These are phyloP conservation scores for Cheiracanthium punctorium DNA, from an alignment of 2,888 invertebrate species.

Conservation along the genomic window DNA sequence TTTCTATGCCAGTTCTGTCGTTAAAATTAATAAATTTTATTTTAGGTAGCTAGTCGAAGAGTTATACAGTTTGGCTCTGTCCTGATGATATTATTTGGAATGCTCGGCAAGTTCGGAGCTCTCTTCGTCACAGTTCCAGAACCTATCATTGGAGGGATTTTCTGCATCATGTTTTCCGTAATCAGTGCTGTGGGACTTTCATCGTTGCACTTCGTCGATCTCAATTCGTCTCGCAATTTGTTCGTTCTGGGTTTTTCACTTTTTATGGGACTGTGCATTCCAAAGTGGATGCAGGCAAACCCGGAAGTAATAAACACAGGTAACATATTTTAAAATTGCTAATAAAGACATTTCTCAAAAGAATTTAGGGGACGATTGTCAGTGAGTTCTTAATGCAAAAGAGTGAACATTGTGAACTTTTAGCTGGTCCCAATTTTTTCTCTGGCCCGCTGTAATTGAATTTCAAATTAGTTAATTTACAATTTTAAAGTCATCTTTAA, in stretches of 20 bases:
- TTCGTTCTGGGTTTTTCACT: slow-evolving; percentile 92
- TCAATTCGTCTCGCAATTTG: slow-evolving; percentile 89
- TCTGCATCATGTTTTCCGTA: slow-evolving; percentile 76
- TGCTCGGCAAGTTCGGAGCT: slow-evolving; percentile 75
- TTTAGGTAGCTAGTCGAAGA: slow-evolving; percentile 56
- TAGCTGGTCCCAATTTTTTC: no score
- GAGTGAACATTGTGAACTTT: no score
- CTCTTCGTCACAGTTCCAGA: slow-evolving; percentile 75
- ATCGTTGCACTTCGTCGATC: slow-evolving; percentile 86
- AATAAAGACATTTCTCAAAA: no score
- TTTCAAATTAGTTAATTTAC: no score
- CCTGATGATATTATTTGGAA: slow-evolving; percentile 73
- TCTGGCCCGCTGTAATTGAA: no score
- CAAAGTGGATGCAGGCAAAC: slow-evolving; percentile 71
- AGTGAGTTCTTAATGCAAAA: no score
- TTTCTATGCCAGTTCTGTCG: no score
- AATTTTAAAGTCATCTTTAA: no score
- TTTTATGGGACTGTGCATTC: slow-evolving; percentile 84
- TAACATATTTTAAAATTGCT: slow-evolving; percentile 9
- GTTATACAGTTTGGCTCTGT: slow-evolving; percentile 63
- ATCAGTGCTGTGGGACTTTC: slow-evolving; percentile 79
- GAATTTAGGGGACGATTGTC: no score
- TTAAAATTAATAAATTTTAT: no score
- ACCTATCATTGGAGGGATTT: slow-evolving; percentile 77
- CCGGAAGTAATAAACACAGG: slow-evolving; percentile 57